These are phyloP conservation scores for Vanessa tameamea DNA, from an alignment of 1,140 invertebrate genomes.

Conservation along the genomic window DNA sequence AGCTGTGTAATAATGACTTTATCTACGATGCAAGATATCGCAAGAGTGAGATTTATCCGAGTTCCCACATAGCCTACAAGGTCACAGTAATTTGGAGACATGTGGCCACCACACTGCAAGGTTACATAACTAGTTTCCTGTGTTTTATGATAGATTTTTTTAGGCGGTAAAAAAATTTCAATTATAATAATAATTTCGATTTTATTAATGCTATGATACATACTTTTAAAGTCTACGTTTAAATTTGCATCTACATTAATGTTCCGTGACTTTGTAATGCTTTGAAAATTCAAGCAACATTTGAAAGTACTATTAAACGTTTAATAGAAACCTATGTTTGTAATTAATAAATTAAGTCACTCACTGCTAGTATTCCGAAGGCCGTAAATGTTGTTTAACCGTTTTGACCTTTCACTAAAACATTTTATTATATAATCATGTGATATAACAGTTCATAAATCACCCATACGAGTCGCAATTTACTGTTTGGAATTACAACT, in stretches of 20 bases:
- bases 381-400: background rate
- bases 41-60: conserved; percentile 31
- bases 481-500: no score
- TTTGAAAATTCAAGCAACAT: background rate
- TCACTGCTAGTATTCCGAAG: background rate
- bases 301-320: background rate
- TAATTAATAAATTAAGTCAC: background rate
- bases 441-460: no score
- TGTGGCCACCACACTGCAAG: conserved; percentile 63
- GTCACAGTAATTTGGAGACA: conserved; percentile 57
- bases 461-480: no score
- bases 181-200: background rate
- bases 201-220: background rate
- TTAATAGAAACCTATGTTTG: background rate
- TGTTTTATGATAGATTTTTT: conserved; percentile 25
- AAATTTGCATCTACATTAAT: background rate
- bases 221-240: background rate
- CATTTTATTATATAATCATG: no score
- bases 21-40: conserved; percentile 37
- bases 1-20: conserved; percentile 30
- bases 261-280: background rate
- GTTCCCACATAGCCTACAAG: conserved; percentile 62
- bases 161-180: conserved; percentile 2
- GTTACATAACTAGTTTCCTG: conserved; percentile 49
- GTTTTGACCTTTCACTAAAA: no score